Base-by-base conservation (phyloP, 2,888 invertebrate species). In the Notodonta ziczac region DNA sequence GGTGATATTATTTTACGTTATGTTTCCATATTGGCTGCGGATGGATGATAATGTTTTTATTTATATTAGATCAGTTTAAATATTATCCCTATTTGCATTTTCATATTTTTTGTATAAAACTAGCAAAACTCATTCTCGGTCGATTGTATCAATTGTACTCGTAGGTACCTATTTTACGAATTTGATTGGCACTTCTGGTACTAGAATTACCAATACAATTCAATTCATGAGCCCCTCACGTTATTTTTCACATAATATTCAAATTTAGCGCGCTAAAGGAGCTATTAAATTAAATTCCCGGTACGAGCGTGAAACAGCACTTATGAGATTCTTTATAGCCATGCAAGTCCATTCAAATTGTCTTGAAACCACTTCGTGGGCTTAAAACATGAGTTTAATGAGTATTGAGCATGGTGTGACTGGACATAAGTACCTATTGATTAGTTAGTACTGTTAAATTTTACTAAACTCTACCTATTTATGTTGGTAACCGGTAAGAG, bases 251-350 rank as follows among this genome's bases (percentile, higher is more conserved):
- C 80, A 78, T 76, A 81, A 81, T 79, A 84, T 85, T 85, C 76
- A 82, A 86, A 86, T 83, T 84, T 81, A 65, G 80, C 81, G 82
- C 82, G 81, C 76, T 83, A 83, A 85, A 85, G 83, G 73, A 83
- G 86, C 83, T 77, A 84, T 88, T 85, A 87, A 85, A 73, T 62
- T 74, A 76, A 80, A 82, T 82, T 82, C 86, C 76, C 69, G 69
- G 84, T 80, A 83, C 78, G 72, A 63, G 78, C 86, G 82, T 85
- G 87, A 81, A 83, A 79, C 70, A 74, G 80, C 82, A 78, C 84
- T 82, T 83, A 80, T 77, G 80, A 74, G 73, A 65, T 58, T 76
- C 74, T 77, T 76, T 76, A 76, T 76, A 60, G 74, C 67, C 59
- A 67, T 64, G 70, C 73, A 69, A 70, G 63, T 76, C 72, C 79